phyloP scores from a whole-genome alignment of 2,888 invertebrate genomes.

The Blomia tropicalis region DNA sequence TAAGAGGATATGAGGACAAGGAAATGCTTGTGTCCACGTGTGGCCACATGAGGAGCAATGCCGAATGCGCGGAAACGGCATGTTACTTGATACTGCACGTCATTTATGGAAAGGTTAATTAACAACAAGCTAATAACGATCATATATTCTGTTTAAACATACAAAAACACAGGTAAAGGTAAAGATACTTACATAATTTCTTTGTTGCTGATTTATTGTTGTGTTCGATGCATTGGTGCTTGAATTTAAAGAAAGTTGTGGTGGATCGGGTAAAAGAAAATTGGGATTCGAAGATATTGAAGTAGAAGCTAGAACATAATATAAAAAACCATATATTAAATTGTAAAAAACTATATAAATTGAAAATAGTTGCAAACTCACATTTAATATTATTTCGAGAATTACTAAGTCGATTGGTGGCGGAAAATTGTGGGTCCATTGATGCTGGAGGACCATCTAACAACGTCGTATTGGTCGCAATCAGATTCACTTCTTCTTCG shows the following conservation, averaged over 20 bases:
- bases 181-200: slow-evolving; percentile 3
- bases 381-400: not conserved
- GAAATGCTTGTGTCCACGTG: not conserved
- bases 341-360: not conserved
- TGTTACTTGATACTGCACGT: not conserved
- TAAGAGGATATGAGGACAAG: not conserved
- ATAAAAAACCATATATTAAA: not conserved
- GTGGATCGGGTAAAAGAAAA: slow-evolving; percentile 7
- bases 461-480: not conserved
- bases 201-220: slow-evolving; percentile 3
- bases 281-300: slow-evolving; percentile 12
- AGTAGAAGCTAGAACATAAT: not conserved
- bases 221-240: not conserved
- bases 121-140: too few species aligned
- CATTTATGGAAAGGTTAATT: too few species aligned
- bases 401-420: slow-evolving; percentile 1
- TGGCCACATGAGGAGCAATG: not conserved
- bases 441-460: slow-evolving; percentile 11
- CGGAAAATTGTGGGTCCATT: too few species aligned
- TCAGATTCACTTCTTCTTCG: not conserved
- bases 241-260: not conserved
- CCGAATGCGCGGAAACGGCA: not conserved
- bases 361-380: not conserved
- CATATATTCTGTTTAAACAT: too few species aligned
- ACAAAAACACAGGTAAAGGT: not conserved